Evolutionary conservation across 2,113 vertebrate species (phyloP).

Genomic region (Ictalurus furcatus): DNA sequence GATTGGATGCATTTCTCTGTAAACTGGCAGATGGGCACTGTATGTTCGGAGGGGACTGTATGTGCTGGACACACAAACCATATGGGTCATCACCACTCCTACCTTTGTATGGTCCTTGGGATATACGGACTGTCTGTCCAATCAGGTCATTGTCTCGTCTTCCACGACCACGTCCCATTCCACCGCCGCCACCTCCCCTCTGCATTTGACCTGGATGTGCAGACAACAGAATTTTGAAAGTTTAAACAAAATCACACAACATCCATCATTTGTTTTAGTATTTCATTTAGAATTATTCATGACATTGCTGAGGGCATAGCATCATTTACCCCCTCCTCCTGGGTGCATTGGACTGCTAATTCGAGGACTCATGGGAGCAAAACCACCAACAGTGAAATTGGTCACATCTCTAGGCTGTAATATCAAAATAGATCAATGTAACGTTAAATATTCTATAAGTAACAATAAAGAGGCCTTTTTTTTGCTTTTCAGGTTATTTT

Average conservation of each 20-base stretch:
- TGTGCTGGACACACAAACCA: background rate
- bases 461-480: background rate
- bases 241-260: background rate
- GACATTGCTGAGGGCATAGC: background rate
- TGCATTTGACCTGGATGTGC: conserved; percentile 64
- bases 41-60: background rate
- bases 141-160: conserved; percentile 92
- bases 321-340: conserved; percentile 77
- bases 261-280: background rate
- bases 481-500: background rate
- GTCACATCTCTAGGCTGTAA: conserved; percentile 90
- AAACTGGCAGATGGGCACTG: background rate
- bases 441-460: background rate
- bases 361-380: conserved; percentile 91
- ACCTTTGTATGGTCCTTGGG: conserved; percentile 96
- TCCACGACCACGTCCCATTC: conserved; percentile 86
- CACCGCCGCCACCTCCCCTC: conserved; percentile 75
- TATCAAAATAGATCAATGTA: background rate
- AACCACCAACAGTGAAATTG: conserved; percentile 88
- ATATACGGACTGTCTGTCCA: conserved; percentile 93
- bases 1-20: background rate
- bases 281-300: background rate
- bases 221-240: background rate
- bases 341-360: conserved; percentile 96
- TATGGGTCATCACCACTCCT: background rate